Evolutionary conservation across 1,140 invertebrate species (phyloP).

Genomic region (Scaptomyza graminum): DNA sequence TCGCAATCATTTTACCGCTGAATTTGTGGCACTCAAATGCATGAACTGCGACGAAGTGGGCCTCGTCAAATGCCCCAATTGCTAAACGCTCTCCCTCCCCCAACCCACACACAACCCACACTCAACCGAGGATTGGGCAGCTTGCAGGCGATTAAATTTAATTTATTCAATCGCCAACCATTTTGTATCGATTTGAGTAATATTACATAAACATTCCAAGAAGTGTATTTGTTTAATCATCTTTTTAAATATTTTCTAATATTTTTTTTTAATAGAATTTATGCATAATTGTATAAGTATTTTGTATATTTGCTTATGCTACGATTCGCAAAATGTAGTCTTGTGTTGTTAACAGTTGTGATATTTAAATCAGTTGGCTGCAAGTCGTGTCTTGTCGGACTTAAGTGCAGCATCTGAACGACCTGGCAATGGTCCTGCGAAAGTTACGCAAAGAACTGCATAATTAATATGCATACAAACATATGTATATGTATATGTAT

Average conservation of each 20-base stretch:
- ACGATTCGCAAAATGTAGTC: conserved; percentile 59
- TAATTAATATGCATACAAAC: conserved; percentile 25
- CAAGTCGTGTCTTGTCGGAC: neutral
- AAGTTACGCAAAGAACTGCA: conserved; percentile 30
- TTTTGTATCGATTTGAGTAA: conserved; percentile 21
- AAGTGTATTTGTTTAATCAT: conserved; percentile 2
- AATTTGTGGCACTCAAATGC: conserved; percentile 97
- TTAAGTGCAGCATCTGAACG: conserved; percentile 16
- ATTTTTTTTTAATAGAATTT: conserved; percentile 46
- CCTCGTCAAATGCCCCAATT: conserved; percentile 93
- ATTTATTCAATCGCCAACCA: conserved; percentile 40
- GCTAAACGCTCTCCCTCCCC: conserved; percentile 78
- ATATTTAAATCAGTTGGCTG: conserved; percentile 61
- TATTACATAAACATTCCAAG: neutral
- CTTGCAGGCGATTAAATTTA: conserved; percentile 7
- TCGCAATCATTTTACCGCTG: conserved; percentile 96
- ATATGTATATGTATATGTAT: conserved; percentile 22
- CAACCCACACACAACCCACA: no score
- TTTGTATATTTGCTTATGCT: conserved; percentile 21
- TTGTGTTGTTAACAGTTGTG: conserved; percentile 75
- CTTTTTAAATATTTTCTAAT: conserved; percentile 18
- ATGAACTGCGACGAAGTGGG: conserved; percentile 98
- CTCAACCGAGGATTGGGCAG: neutral
- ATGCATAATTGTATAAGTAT: conserved; percentile 11
- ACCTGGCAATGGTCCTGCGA: conserved; percentile 5